Conservation (phyloP, 1,140 invertebrate genomes). For the Cardiocondyla obscurior region DNA sequence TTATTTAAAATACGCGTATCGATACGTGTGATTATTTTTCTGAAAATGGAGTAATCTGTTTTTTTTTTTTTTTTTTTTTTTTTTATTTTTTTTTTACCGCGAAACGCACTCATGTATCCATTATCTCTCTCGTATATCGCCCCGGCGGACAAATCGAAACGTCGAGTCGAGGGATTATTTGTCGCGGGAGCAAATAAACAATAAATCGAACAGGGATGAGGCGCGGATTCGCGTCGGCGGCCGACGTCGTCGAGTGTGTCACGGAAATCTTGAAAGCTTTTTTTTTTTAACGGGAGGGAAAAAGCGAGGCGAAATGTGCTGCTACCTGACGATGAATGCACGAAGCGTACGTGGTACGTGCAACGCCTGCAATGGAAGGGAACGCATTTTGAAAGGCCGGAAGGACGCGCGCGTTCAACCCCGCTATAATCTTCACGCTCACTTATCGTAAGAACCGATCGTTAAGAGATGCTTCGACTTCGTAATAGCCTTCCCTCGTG, state of each 20-base stretch:
- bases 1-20: neutral
- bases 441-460: slow-evolving; percentile 62
- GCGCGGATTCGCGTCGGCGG: neutral
- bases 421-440: slow-evolving; percentile 63
- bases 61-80: too few relatives aligned
- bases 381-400: slow-evolving; percentile 68
- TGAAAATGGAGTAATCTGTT: neutral
- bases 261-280: neutral
- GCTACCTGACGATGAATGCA: slow-evolving; percentile 57
- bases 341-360: slow-evolving; percentile 47
- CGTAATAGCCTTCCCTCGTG: slow-evolving; percentile 30
- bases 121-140: too few relatives aligned
- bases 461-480: slow-evolving; percentile 43
- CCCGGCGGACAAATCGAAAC: neutral
- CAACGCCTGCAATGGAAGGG: slow-evolving; percentile 61
- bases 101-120: too few relatives aligned
- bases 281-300: neutral
- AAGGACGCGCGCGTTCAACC: slow-evolving; percentile 64
- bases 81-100: too few relatives aligned
- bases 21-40: neutral
- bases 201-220: neutral
- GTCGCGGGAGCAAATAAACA: neutral
- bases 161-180: neutral
- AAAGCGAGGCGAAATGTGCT: slow-evolving; percentile 56
- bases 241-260: neutral